Percentiles rank a stretch among this genome's conserved stretches.
phyloP scores from a whole-genome alignment of 2,888 invertebrate genomes.

The Caradrina kadenii region DNA sequence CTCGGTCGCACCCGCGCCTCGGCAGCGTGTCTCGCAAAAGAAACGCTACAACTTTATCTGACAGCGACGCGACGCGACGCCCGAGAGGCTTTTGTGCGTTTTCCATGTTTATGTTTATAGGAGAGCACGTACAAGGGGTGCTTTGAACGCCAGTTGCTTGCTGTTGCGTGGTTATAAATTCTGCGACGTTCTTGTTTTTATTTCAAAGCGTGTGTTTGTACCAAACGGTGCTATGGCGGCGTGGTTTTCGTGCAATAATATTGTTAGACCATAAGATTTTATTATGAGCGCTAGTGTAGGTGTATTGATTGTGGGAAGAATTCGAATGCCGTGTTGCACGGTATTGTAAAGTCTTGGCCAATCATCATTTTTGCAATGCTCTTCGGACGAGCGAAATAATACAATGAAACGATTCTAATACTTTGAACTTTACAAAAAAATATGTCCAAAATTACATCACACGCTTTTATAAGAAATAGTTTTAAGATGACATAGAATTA shows the following conservation, averaged over 20 bases:
- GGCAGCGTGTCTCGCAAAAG: constrained; percentile 84
- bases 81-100: constrained; percentile 90
- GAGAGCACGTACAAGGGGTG: constrained; percentile 88
- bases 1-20: constrained; percentile 77
- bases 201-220: constrained; percentile 78
- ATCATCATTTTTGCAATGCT: not conserved
- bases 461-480: constrained; percentile 1
- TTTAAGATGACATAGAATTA: constrained; percentile 25
- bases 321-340: constrained; percentile 22
- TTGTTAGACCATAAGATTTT: constrained; percentile 59
- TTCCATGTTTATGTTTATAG: constrained; percentile 90
- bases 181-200: constrained; percentile 83
- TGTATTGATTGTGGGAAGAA: constrained; percentile 43
- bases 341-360: constrained; percentile 11
- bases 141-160: constrained; percentile 86
- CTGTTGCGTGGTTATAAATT: constrained; percentile 79
- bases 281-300: constrained; percentile 46
- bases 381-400: not conserved
- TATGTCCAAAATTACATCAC: constrained; percentile 5
- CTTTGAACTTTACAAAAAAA: not conserved
- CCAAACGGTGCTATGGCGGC: constrained; percentile 64
- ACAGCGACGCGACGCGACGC: constrained; percentile 87
- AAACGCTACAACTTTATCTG: constrained; percentile 90
- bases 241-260: constrained; percentile 66
- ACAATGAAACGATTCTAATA: constrained; percentile 7